A percentile compares a stretch with the other conserved stretches of the same genome.
Conservation (phyloP, 2,888 invertebrate genomes). For the Himalopsyche tibetana region DNA sequence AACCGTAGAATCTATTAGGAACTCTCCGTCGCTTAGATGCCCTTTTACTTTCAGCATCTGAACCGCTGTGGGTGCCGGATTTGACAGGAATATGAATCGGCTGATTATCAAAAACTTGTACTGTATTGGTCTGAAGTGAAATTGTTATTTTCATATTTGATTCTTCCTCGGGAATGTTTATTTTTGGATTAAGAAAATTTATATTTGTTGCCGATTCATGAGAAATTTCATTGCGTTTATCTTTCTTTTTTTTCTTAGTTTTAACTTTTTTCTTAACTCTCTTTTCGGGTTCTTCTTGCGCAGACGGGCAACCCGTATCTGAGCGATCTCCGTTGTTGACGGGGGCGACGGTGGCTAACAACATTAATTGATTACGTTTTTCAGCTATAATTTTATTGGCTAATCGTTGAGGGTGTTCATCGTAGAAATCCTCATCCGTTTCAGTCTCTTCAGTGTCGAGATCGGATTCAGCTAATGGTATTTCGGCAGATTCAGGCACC, state of each 20-base stretch:
- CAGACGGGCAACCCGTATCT: constrained; percentile 81
- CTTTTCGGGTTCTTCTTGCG: constrained; percentile 76
- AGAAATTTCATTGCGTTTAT: constrained; percentile 74
- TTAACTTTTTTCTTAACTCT: constrained; percentile 75
- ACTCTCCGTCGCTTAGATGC: constrained; percentile 88
- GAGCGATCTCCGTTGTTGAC: constrained; percentile 79
- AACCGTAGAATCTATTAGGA: constrained; percentile 92
- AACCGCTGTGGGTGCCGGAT: constrained; percentile 70
- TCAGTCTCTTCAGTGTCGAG: constrained; percentile 90
- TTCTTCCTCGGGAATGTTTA: constrained; percentile 76
- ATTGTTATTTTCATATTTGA: constrained; percentile 74
- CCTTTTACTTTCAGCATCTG: constrained; percentile 81
- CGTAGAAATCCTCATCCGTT: constrained; percentile 93
- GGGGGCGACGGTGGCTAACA: constrained; percentile 80
- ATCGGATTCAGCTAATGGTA: constrained; percentile 86
- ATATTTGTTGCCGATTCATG: constrained; percentile 69
- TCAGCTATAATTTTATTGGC: constrained; percentile 85
- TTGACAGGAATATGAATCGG: constrained; percentile 18
- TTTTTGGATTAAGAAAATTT: constrained; percentile 74
- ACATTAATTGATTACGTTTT: constrained; percentile 83
- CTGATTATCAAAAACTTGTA: constrained; percentile 73
- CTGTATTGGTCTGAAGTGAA: constrained; percentile 76
- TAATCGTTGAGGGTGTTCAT: constrained; percentile 86
- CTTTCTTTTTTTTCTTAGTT: constrained; percentile 83
- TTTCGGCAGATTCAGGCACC: constrained; percentile 76